phyloP scores from a whole-genome alignment of 2,113 vertebrate genomes.

The Dasyurus viverrinus region DNA sequence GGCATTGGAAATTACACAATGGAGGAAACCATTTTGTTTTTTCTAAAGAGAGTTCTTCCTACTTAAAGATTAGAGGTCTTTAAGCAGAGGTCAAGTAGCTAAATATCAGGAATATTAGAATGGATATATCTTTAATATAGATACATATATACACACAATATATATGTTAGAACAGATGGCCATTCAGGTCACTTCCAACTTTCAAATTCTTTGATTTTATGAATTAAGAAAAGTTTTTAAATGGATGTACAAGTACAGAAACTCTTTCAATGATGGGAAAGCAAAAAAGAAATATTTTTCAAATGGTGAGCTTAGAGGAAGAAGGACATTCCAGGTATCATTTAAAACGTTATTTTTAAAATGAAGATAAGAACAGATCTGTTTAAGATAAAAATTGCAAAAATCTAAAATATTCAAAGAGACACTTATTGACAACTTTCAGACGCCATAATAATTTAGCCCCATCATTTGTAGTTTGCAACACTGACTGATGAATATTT shows the following conservation, averaged over 20 bases:
- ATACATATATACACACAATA: background rate
- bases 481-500: conserved; percentile 29
- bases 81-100: background rate
- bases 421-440: conserved; percentile 18
- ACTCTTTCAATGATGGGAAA: background rate
- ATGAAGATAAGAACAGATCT: background rate
- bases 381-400: conserved; percentile 34
- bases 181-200: background rate
- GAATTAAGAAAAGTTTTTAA: conserved; percentile 9
- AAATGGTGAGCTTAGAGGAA: background rate
- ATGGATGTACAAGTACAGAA: conserved; percentile 20
- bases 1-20: background rate
- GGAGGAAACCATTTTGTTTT: background rate
- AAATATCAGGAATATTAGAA: background rate
- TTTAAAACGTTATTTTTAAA: conserved; percentile 22
- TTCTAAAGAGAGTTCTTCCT: background rate
- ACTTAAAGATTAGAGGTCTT: background rate
- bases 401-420: conserved; percentile 31
- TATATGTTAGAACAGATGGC: background rate
- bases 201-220: background rate
- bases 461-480: conserved; percentile 42
- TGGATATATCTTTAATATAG: background rate
- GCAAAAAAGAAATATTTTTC: conserved; percentile 6
- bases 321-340: background rate
- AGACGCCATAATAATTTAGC: conserved; percentile 28